These are phyloP conservation scores for Drosophila ficusphila DNA, from an alignment of 1,140 invertebrate species.

Conservation along the genomic window DNA sequence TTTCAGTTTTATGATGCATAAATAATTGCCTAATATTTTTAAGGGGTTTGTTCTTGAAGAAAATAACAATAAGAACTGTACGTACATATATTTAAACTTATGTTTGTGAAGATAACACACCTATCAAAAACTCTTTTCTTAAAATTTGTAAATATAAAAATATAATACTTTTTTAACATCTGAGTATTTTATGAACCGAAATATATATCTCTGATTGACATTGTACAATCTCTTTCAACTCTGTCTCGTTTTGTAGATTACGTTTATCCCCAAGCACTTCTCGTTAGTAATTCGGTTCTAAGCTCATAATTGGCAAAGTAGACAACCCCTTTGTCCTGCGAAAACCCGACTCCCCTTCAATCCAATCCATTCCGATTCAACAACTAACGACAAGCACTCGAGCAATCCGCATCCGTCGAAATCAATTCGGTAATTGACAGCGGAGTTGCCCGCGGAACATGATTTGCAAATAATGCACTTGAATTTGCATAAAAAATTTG, in stretches of 20 bases:
- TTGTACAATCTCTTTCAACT: background rate
- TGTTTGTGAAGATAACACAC: too few species aligned
- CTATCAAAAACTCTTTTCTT: too few species aligned
- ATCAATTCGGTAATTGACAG: conserved; percentile 71
- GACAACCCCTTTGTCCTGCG: background rate
- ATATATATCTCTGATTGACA: conserved; percentile 10
- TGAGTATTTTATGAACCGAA: too few species aligned
- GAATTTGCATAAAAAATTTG: conserved; percentile 76
- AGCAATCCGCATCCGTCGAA: conserved; percentile 37
- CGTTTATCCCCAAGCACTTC: conserved; percentile 1
- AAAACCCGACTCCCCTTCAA: background rate
- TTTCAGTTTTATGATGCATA: background rate
- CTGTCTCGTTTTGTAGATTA: background rate
- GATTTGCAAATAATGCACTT: conserved; percentile 83
- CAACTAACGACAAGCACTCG: conserved; percentile 54
- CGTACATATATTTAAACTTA: background rate
- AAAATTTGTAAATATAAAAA: too few species aligned
- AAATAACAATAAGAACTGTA: too few species aligned
- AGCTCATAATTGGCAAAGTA: conserved; percentile 64
- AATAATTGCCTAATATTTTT: background rate
- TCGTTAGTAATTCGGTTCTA: conserved; percentile 44
- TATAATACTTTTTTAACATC: too few species aligned
- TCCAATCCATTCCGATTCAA: conserved; percentile 1
- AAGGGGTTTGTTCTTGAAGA: too few species aligned
- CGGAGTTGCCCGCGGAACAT: conserved; percentile 71